Percentiles rank a stretch among this genome's conserved stretches.
Evolutionary conservation across 2,113 vertebrate genomes (phyloP).

Genomic region (Reinhardtius hippoglossoides): DNA sequence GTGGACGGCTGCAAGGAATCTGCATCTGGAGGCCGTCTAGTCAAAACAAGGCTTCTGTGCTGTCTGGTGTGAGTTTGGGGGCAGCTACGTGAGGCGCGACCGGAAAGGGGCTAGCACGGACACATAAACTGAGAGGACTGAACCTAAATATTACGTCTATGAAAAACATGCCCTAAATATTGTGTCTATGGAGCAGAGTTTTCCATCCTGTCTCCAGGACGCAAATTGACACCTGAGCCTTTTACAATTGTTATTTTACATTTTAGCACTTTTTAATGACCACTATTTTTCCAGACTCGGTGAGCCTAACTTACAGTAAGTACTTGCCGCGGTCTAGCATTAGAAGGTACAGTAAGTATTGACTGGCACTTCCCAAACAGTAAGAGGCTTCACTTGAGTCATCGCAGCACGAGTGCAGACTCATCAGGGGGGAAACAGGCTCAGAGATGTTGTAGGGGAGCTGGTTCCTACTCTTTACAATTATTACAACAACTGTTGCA

Average conservation of each 20-base stretch:
- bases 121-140: conserved; percentile 53
- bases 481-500: background rate
- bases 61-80: conserved; percentile 58
- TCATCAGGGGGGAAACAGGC: background rate
- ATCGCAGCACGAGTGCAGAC: background rate
- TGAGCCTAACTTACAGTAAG: conserved; percentile 41
- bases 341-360: conserved; percentile 26
- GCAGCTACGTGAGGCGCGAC: conserved; percentile 56
- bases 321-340: conserved; percentile 22
- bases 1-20: conserved; percentile 45
- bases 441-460: background rate
- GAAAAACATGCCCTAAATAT: conserved; percentile 75
- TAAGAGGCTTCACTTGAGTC: background rate
- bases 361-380: conserved; percentile 15
- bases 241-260: conserved; percentile 55
- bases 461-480: background rate
- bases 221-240: conserved; percentile 40
- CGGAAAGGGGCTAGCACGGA: conserved; percentile 60
- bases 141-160: conserved; percentile 79
- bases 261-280: conserved; percentile 58
- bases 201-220: conserved; percentile 66
- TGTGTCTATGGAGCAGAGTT: conserved; percentile 63
- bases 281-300: conserved; percentile 56
- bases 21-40: conserved; percentile 65
- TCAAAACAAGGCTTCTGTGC: conserved; percentile 74